Percentiles rank a stretch among this genome's conserved stretches.
Conservation (phyloP, 2,888 invertebrate genomes). For the Nomada fabriciana region DNA sequence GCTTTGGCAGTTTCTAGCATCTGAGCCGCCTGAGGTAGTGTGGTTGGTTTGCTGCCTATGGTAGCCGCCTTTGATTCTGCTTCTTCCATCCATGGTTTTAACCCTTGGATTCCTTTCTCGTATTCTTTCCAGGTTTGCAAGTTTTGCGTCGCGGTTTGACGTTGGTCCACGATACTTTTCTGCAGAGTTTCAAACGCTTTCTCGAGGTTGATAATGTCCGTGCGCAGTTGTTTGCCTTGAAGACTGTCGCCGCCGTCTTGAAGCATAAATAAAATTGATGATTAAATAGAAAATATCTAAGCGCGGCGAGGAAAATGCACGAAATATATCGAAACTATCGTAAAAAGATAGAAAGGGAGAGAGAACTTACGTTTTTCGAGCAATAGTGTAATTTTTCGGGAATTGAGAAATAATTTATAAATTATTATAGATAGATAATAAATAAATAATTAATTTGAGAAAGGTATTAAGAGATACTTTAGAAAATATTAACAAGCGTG, state of each 20-base stretch:
- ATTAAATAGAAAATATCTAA: no score
- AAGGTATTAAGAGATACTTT: no score
- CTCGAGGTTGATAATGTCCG: conserved; percentile 91
- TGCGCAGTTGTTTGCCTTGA: conserved; percentile 90
- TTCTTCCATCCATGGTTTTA: conserved; percentile 95
- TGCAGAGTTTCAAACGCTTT: conserved; percentile 91
- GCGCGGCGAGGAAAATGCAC: no score
- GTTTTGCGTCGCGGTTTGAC: conserved; percentile 91
- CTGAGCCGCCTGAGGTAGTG: conserved; percentile 92
- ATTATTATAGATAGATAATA: no score
- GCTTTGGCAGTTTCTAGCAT: conserved; percentile 90
- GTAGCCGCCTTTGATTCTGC: conserved; percentile 92
- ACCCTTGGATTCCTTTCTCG: conserved; percentile 91
- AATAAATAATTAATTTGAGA: no score
- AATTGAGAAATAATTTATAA: no score
- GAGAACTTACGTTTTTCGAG: no score
- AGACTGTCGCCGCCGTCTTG: conserved; percentile 88
- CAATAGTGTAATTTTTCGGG: no score
- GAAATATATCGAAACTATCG: no score
- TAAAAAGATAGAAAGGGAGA: no score
- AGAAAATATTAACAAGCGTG: no score
- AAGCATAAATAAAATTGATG: not conserved
- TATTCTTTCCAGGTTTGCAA: conserved; percentile 94
- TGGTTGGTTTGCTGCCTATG: conserved; percentile 90
- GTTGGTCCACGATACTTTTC: conserved; percentile 91